These are phyloP conservation scores for Charaxes varanes DNA, from an alignment of 1,140 invertebrate species.

Conservation along the genomic window DNA sequence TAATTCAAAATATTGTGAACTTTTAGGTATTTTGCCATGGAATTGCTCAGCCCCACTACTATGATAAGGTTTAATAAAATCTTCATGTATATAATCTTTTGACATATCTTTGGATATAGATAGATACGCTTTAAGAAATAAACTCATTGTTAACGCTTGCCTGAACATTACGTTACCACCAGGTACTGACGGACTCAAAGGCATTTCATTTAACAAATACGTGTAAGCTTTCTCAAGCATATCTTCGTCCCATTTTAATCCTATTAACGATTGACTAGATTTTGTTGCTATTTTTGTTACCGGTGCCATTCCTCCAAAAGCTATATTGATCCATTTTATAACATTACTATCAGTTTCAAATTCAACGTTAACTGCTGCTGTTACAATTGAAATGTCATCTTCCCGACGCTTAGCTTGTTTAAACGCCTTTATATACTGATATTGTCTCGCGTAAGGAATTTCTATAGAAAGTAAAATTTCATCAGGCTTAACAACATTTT, in stretches of 20 bases:
- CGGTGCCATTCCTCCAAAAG: constrained; percentile 95
- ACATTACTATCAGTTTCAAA: constrained; percentile 76
- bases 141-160: constrained; percentile 85
- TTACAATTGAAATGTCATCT: constrained; percentile 98
- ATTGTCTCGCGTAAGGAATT: constrained; percentile 76
- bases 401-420: constrained; percentile 95
- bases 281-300: constrained; percentile 86
- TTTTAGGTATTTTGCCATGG: constrained; percentile 78
- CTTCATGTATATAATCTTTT: constrained; percentile 60
- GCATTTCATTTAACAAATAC: constrained; percentile 83
- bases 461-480: constrained; percentile 89
- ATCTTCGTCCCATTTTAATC: constrained; percentile 83
- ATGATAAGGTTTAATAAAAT: constrained; percentile 65
- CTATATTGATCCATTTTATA: constrained; percentile 80
- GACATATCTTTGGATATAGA: constrained; percentile 78
- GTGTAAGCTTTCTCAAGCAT: constrained; percentile 81
- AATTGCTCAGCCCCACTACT: constrained; percentile 78
- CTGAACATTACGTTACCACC: constrained; percentile 93
- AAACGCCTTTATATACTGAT: constrained; percentile 90
- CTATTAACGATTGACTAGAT: constrained; percentile 79
- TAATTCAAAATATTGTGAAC: constrained; percentile 89
- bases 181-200: constrained; percentile 85
- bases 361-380: constrained; percentile 84
- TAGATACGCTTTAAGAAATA: constrained; percentile 94
- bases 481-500: constrained; percentile 83